Evolutionary conservation across 2,113 vertebrate genomes (phyloP), one percentile per base, ranked within the genome.

Genomic region (Protobothrops flavoviridis): DNA sequence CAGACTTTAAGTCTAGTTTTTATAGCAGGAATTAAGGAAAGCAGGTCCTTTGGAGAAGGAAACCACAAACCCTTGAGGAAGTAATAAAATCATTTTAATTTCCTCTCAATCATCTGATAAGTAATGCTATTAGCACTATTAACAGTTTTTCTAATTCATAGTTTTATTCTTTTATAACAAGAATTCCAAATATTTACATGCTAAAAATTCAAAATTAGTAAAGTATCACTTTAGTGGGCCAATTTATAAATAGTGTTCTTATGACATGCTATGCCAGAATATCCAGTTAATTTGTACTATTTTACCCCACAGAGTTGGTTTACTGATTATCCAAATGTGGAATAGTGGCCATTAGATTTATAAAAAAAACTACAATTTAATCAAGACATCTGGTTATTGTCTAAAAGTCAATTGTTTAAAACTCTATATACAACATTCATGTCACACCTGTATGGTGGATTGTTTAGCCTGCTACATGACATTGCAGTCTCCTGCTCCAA

Each of bases 41-140:
- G 26, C n/a, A 90, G 29, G 21, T 90, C 26, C 55, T 85, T 93
- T 90, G 55, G 64, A 81, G 53, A 61, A 90, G 88, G 69, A 92
- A 93, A 93, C 88, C 21, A 90, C 88, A 93, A 86, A 21, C 55
- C 88, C 92, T 86, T 45, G 24, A 43, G 92, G 88, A 93, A 93
- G 55, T 90, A 90, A 93, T 93, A 90, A 59, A 93, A 74, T 50
- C 17, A 11, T 45, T 48, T 61, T 93, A 8, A 85, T 89, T 93
- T 90, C 69, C 55, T 50, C 39, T 85, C 52, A 90, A 24, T 88
- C 74, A 61, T 85, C 52, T 85, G 64, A 85, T 86, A 90, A 90
- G 88, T 90, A 59, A 17, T 43, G 33, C n/a, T 15, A 29, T 86
- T 43, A 93, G 26, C 29, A 10, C 26, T 91, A 17, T 43, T 39